Evolutionary conservation across 2,888 invertebrate genomes (phyloP), one percentile per base, ranked within the genome.

Genomic region (Thecocarcelia acutangulata): DNA sequence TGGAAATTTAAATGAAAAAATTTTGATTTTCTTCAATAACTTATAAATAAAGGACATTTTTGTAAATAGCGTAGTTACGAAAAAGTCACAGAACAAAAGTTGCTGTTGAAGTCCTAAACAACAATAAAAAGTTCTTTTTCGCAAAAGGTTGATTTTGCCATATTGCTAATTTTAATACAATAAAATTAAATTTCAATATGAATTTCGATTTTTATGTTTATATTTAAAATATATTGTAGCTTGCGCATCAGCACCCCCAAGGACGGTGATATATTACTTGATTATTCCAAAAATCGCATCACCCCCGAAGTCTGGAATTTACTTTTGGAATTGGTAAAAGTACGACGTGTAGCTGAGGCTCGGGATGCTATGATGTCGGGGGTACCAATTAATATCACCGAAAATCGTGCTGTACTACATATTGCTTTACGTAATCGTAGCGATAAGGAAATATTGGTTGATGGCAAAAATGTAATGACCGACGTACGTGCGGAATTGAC

Each of bases 361-460:
- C 93, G 98, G 84, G 94, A 96, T 91, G 96, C 96, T 28, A 98
- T 99, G 98, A 99, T 94, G 86, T 89, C 91, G 82, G 99, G 98
- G n/a, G 93, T 96, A 87, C 97, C 96, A 90, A 99, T 99, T 84
- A 99, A 99, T 92, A 97, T 98, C 88, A 99, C 99, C 0, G 99
- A 99, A 91, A 94, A 96, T 89, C 94, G 99, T 70, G 96, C 99
- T 15, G 99, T 99, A 0, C 92, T 99, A 9, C 99, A 99, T 90
- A 93, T 96, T 17, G 99, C 99, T 2, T 93, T 99, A 52, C 94
- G 99, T 70, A 98, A 99, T 91, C 93, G 97, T 33, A 85, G 89
- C 12, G 76, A 80, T 52, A 87, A 89, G 4, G 94, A 97, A 0
- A 96, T 99, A 85, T 83, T 94, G 17, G 95, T 98, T 2, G 94